A percentile compares a stretch with the other conserved stretches of the same genome.
These are phyloP conservation scores for Dascillus cervinus DNA, from an alignment of 2,888 invertebrate genomes.

Conservation along the genomic window DNA sequence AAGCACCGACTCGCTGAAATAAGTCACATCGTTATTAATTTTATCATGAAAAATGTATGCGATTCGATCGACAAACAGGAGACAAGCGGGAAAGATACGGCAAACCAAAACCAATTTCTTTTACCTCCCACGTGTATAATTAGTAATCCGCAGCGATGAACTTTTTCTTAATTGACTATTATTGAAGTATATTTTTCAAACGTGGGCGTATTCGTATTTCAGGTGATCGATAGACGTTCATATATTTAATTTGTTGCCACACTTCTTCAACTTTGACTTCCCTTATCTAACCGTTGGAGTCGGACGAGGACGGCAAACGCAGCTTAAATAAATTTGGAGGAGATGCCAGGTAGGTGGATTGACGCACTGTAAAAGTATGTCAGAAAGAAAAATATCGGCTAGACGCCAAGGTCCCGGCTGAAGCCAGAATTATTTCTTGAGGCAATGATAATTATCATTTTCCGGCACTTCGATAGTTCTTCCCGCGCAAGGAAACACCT, in stretches of 20 bases:
- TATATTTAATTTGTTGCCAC: slow-evolving; percentile 26
- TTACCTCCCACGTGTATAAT: slow-evolving; percentile 18
- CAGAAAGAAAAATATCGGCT: slow-evolving; percentile 27
- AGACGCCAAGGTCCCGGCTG: slow-evolving; percentile 21
- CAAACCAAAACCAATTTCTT: slow-evolving; percentile 8
- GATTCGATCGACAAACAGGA: too few species aligned
- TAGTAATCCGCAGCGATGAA: slow-evolving; percentile 14
- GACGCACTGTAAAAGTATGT: slow-evolving; percentile 25
- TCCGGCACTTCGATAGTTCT: slow-evolving; percentile 18
- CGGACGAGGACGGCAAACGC: slow-evolving; percentile 18
- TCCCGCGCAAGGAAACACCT: too few species aligned
- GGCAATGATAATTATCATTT: slow-evolving; percentile 12
- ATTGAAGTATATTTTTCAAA: slow-evolving; percentile 28
- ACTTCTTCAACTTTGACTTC: slow-evolving; percentile 11
- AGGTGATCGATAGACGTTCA: slow-evolving; percentile 29
- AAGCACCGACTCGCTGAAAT: slow-evolving; percentile 17
- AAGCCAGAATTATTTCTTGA: slow-evolving; percentile 10
- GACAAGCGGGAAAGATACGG: too few species aligned
- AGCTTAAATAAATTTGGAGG: slow-evolving; percentile 27
- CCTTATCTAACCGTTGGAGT: slow-evolving; percentile 13
- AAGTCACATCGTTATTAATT: too few species aligned
- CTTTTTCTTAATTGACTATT: slow-evolving; percentile 22
- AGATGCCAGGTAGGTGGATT: slow-evolving; percentile 27
- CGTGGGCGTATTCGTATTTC: slow-evolving; percentile 30
- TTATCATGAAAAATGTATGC: too few species aligned